These are phyloP conservation scores for Crocallis elinguaria DNA, from an alignment of 2,888 invertebrate genomes.

Conservation along the genomic window DNA sequence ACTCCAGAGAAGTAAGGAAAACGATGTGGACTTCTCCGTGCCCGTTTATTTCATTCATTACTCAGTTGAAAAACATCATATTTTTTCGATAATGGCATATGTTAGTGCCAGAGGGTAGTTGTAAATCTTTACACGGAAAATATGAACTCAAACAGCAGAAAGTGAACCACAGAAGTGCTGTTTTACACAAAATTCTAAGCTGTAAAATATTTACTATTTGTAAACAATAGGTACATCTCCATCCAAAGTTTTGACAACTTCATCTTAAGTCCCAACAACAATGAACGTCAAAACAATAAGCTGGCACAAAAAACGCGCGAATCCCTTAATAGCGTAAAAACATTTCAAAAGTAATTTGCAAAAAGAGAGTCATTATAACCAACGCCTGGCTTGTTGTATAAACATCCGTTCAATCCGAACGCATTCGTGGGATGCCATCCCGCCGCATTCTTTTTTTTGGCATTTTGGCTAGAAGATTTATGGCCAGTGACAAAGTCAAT, in stretches of 20 bases:
- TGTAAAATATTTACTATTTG: neutral
- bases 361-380: slow-evolving; percentile 52
- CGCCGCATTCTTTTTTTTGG: slow-evolving; percentile 51
- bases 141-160: neutral
- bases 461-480: slow-evolving; percentile 75
- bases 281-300: slow-evolving; percentile 39
- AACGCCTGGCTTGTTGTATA: slow-evolving; percentile 71
- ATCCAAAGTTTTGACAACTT: slow-evolving; percentile 50
- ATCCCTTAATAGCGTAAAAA: slow-evolving; percentile 44
- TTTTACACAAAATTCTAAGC: neutral
- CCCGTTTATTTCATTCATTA: slow-evolving; percentile 69
- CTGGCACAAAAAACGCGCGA: slow-evolving; percentile 41
- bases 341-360: slow-evolving; percentile 56
- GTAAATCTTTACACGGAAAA: slow-evolving; percentile 44
- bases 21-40: slow-evolving; percentile 41
- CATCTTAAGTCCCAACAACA: slow-evolving; percentile 40
- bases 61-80: slow-evolving; percentile 78
- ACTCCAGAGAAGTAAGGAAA: slow-evolving; percentile 67
- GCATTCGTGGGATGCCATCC: slow-evolving; percentile 58
- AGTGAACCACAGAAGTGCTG: no score
- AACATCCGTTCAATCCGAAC: slow-evolving; percentile 73
- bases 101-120: slow-evolving; percentile 48
- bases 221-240: neutral
- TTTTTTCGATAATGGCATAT: slow-evolving; percentile 67
- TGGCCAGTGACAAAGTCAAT: slow-evolving; percentile 82